Evolutionary conservation across 2,888 invertebrate genomes (phyloP), one percentile per base, ranked within the genome.

Genomic region (Standfussiana lucernea): DNA sequence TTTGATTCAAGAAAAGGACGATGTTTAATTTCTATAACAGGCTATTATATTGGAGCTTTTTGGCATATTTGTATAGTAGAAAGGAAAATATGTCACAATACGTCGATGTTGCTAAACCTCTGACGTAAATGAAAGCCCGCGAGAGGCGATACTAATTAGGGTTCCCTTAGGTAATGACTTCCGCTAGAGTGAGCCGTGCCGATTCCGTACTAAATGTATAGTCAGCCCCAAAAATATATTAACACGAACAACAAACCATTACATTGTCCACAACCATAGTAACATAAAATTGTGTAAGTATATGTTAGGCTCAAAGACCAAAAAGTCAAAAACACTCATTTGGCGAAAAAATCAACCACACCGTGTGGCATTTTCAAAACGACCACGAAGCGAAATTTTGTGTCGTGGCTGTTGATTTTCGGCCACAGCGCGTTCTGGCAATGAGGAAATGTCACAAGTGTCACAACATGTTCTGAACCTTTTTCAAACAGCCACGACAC

Each of bases 71-170:
- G 56, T 56, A 21, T 35, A 15, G n/a, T 15, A 40, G 24, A 40
- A 47, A 68, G 35, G 42, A 50, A 73, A 80, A 84, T 62, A 66
- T 72, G 85, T 70, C 85, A 81, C 78, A 76, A 76, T 70, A 75
- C 53, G 71, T 71, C 56, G 61, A 50, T 67, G 66, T 79, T 82
- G 53, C 53, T 42, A 67, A 77, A 80, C 70, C 65, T 77, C 37
- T 72, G 72, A 71, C 67, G 75, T 71, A 85, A 85, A 75, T 65
- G 72, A 71, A 67, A 62, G 73, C 68, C 56, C 50, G 35, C 69
- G 40, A 72, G 65, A 66, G 67, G 67, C 65, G 37, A 68, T 75
- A 69, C 75, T 83, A 85, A 86, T 86, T 71, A 86, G 69, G 72
- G 66, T 59, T 79, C 72, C 56, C 56, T 53, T 47, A 67, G 72